A percentile compares a stretch with the other conserved stretches of the same genome.
Conservation (phyloP, 2,113 vertebrate species). For the Centropus unirufus region DNA sequence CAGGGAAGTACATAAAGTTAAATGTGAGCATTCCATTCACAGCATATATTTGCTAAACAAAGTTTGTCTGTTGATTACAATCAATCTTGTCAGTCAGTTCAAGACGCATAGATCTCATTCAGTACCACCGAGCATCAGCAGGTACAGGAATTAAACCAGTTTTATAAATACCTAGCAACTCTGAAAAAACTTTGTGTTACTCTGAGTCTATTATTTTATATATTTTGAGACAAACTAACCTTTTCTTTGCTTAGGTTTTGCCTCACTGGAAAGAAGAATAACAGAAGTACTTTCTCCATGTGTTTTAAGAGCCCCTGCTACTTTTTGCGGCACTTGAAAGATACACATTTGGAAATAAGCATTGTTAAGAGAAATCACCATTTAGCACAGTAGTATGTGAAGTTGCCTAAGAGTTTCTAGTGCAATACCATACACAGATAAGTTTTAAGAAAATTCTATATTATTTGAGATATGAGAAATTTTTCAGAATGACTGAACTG, state of each 20-base stretch:
- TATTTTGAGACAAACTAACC: background rate
- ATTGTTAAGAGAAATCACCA: background rate
- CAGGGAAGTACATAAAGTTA: background rate
- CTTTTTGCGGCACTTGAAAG: background rate
- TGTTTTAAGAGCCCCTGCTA: background rate
- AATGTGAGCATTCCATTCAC: background rate
- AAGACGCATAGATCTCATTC: background rate
- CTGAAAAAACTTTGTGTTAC: background rate
- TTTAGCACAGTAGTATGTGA: background rate
- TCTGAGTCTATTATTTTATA: background rate
- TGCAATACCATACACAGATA: background rate
- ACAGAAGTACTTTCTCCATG: background rate
- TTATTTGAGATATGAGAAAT: background rate
- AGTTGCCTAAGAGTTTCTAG: background rate
- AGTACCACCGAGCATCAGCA: background rate
- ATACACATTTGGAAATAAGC: background rate
- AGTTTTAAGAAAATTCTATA: background rate
- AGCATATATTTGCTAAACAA: background rate
- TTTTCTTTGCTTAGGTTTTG: background rate
- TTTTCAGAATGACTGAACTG: background rate
- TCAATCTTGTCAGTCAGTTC: background rate
- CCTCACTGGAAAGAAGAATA: background rate
- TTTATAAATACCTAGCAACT: background rate
- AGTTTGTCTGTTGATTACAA: background rate
- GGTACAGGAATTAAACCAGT: background rate